Base-by-base conservation (phyloP, 2,797 vertebrate genomes). In the Cichlasoma orientale region DNA sequence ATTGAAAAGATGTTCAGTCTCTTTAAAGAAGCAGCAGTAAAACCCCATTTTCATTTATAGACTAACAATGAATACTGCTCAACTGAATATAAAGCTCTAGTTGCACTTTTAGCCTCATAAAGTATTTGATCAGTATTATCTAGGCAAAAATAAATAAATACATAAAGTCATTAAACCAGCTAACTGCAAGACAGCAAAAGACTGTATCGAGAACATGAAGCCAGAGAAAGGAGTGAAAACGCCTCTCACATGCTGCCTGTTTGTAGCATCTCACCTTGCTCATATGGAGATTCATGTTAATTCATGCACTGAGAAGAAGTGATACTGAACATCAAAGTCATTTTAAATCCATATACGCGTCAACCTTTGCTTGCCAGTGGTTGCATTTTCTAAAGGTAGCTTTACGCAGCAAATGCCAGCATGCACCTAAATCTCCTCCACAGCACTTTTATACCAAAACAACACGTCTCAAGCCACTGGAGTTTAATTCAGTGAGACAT, bases 191-290 rank as follows among this genome's bases (percentile, higher is more conserved):
- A 50, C 10, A 29, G 44, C 63, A 78, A 31, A 69, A 59, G 1
- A 58, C 44, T 5, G 16, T 61, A 70, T 21, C 10, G 8, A 74
- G 72, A 68, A 68, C 63, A 68, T 27, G 33, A 74, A 78, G 55
- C 36, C 41, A 54, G 41, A 71, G 54, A 59, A 82, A 86, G 50
- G 31, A 52, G 59, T 78, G 71, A 77, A 85, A 86, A 81, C 69
- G 77, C 66, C 56, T 86, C 72, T 25, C 53, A 59, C 38, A 72
- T 41, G 36, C 77, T 82, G 84, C 81, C 82, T 82, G 82, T 86
- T 91, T 91, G 80, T 83, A 89, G 83, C 87, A 85, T 89, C 61
- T 82, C 85, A 77, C 81, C 81, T 88, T 80, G 81, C 85, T 91
- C 74, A 74, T 77, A 79, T 82, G 82, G 29, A 89, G 77, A 87